Evolutionary conservation across 1,140 invertebrate species (phyloP), one percentile per base, ranked within the genome.

Genomic region (Ganaspis sp.): DNA sequence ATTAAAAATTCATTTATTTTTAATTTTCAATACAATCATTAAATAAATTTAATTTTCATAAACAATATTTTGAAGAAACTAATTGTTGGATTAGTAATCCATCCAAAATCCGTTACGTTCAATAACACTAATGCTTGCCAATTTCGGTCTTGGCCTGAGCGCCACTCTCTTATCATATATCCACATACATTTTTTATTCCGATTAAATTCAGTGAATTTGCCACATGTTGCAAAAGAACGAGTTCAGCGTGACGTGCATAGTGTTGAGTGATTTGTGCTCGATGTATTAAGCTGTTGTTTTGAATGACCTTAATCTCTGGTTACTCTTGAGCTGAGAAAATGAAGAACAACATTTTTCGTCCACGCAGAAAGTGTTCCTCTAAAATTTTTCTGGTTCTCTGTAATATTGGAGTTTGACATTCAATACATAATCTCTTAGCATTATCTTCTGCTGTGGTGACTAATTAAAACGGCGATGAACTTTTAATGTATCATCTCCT

Each of bases 201-300:
- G 70, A 86, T 87, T 26, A 87, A 72, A 70, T 87, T 82, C 4
- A 82, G 84, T 0, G 83, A 87, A 17, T 81, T 80, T 15, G 83
- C 53, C 3, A 83, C 83, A 80, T 83, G 84, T 12, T 21, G 42
- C 1, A 86, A 19, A 5, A 73, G 40, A 19, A 71, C 70, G 34
- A 88, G 73, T 1, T 75, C 78, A 4, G 76, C 76, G n/a, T 45
- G 42, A 15, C 42, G 12, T 15, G 15, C 42, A 45, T 15, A 45
- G 1, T 15, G 42, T 1, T 45, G 15, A n/a, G 42, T 45, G 1
- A 15, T 0, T n/a, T 4, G 42, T 4, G 42, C 42, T 1, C 3
- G 0, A n/a, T 45, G 42, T 11, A 45, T 15, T 1, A 15, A 45
- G n/a, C 42, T 45, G 12, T 45, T 0, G 15, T 45, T 4, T 15